Evolutionary conservation across 2,797 vertebrate species (phyloP).

Genomic region (Pterois miles): DNA sequence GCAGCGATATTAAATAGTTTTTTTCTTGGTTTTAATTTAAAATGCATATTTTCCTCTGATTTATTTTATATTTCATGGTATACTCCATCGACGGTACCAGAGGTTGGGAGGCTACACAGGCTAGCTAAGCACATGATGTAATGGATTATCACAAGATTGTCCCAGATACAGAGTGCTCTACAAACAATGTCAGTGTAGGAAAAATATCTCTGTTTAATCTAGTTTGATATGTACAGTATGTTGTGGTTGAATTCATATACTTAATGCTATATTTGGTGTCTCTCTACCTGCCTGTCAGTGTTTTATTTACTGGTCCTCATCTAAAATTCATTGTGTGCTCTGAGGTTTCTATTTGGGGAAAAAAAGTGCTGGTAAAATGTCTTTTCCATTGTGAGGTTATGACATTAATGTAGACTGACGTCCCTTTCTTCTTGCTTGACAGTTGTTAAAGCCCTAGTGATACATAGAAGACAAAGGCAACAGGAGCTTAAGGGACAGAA

Average conservation of each 20-base stretch:
- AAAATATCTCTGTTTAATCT: constrained; percentile 43
- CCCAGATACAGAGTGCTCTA: constrained; percentile 76
- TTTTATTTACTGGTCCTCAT: constrained; percentile 35
- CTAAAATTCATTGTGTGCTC: constrained; percentile 41
- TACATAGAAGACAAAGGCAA: constrained; percentile 70
- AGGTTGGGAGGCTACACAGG: constrained; percentile 62
- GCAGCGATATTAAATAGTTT: background rate
- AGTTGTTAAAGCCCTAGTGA: constrained; percentile 70
- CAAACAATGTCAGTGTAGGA: constrained; percentile 60
- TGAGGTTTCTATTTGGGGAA: constrained; percentile 23
- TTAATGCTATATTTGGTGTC: too few species aligned
- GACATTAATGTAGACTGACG: constrained; percentile 36
- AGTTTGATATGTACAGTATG: constrained; percentile 1
- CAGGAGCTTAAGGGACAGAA: constrained; percentile 63
- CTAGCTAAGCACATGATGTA: constrained; percentile 79
- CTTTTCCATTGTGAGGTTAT: constrained; percentile 13
- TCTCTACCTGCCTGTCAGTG: constrained; percentile 24
- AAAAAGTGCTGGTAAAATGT: constrained; percentile 4
- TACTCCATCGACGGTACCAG: constrained; percentile 34
- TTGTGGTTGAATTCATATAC: constrained; percentile 18
- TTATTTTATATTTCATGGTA: constrained; percentile 46
- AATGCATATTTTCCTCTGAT: background rate
- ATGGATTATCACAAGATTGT: constrained; percentile 83
- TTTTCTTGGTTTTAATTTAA: background rate
- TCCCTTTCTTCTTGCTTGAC: constrained; percentile 53